Conservation (phyloP, 1,140 invertebrate genomes). For the Bemisia tabaci region DNA sequence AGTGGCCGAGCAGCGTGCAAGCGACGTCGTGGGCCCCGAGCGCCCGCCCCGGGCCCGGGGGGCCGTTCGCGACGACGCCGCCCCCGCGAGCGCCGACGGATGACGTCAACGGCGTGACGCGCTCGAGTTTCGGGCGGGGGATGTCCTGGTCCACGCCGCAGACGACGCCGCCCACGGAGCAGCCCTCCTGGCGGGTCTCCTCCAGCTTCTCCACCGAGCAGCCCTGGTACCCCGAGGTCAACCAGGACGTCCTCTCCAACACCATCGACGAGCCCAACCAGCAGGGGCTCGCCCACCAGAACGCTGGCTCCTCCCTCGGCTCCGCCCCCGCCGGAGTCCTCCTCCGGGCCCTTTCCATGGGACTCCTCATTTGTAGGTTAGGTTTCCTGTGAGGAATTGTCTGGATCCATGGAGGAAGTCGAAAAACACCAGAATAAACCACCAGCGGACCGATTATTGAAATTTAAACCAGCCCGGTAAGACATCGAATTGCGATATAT, state of each 20-base stretch:
- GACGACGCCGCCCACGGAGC: slow-evolving; percentile 4
- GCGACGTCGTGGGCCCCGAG: neutral
- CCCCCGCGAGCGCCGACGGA: too few species aligned
- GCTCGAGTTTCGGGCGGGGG: neutral
- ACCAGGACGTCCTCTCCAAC: slow-evolving; percentile 32
- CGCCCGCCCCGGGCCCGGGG: too few species aligned
- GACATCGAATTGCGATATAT: too few species aligned
- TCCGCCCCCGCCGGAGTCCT: neutral
- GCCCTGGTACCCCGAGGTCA: slow-evolving; percentile 18
- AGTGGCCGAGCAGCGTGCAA: neutral
- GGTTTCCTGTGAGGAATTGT: neutral
- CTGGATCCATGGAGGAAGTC: too few species aligned
- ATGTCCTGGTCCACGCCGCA: slow-evolving; percentile 3
- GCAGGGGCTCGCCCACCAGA: slow-evolving; percentile 31
- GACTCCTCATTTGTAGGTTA: neutral
- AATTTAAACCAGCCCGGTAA: too few species aligned
- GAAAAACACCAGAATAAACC: too few species aligned
- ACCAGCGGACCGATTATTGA: too few species aligned
- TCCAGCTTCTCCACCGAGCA: slow-evolving; percentile 6
- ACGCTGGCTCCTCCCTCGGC: neutral
- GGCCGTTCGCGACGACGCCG: neutral
- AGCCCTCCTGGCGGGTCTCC: slow-evolving; percentile 11
- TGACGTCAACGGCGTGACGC: neutral
- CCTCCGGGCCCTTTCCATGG: neutral
- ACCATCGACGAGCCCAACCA: slow-evolving; percentile 45